These are phyloP conservation scores for Troides helena DNA, from an alignment of 2,888 invertebrate genomes.

Conservation along the genomic window DNA sequence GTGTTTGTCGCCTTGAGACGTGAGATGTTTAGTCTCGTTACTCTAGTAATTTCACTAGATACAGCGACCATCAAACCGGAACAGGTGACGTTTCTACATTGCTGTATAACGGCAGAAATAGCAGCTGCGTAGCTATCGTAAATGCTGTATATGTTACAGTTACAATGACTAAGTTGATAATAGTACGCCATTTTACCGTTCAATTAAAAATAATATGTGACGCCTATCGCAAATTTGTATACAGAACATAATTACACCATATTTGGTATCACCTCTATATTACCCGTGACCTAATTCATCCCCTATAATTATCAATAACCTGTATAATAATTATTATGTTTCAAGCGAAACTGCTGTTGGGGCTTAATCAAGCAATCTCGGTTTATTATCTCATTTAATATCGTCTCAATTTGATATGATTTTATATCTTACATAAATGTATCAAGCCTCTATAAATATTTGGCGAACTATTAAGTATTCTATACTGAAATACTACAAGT, in stretches of 20 bases:
- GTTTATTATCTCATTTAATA: conserved; percentile 6
- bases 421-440: no score
- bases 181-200: conserved; percentile 32
- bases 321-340: conserved; percentile 11
- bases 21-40: no score
- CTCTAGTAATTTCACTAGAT: no score
- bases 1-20: no score
- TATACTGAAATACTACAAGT: no score
- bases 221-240: conserved; percentile 33
- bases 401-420: neutral
- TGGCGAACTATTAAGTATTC: neutral
- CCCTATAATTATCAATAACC: conserved; percentile 3
- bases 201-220: conserved; percentile 33
- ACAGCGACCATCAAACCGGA: no score
- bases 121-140: no score
- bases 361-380: neutral
- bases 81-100: no score
- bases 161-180: conserved; percentile 12
- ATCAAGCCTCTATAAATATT: neutral
- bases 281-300: conserved; percentile 17
- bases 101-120: no score
- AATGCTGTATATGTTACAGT: no score
- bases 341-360: conserved; percentile 5
- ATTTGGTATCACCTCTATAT: conserved; percentile 11
- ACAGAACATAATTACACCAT: conserved; percentile 24